Base-by-base conservation (phyloP, 2,113 vertebrate species). In the Tonatia bakeri region DNA sequence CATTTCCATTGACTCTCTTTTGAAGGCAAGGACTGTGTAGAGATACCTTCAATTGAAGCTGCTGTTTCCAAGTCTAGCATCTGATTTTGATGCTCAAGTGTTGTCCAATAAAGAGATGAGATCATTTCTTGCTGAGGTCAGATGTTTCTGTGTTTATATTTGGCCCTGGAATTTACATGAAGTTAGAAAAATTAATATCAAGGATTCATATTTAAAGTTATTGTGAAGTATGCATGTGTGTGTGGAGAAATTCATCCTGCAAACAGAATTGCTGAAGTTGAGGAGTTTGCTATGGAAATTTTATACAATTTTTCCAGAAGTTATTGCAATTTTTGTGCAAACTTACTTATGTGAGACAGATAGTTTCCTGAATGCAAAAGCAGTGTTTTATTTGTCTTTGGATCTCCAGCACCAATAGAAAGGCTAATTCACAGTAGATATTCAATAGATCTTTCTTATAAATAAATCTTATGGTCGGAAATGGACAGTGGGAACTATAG, bases 1-100 rank as follows among this genome's bases (percentile, higher is more conserved):
- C 31, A 73, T 96, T 91, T 83, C 47, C 81, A 77, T 4, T 91
- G 54, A 83, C 15, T 94, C 14, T 92, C 61, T 91, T 76, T 52
- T 92, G 38, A 94, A 79, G 45, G 56, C 67, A 94, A 70, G 36
- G 87, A 61, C 45, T 64, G 22, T 77, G 38, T 67, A 12, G 24
- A 69, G 22, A 88, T 47, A 83, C 12, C 33, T 87, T 16, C 36
- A 91, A 22, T 14, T 54, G n/a, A 93, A 89, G 38, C 33, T 69
- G 16, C 31, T 82, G 0, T 75, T 94, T 94, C 17, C 12, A 50
- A 47, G 19, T 28, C 15, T 22, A 69, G 3, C n/a, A 73, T 77
- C 33, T 59, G n/a, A 86, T 47, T 79, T 45, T 31, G 13, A 59
- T 38, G 7, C 11, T 87, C 50, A 83, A 1, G 19, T 52, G 94